A percentile compares a stretch with the other conserved stretches of the same genome.
phyloP scores from a whole-genome alignment of 2,113 vertebrate genomes.

The Formicarius rufipectus region DNA sequence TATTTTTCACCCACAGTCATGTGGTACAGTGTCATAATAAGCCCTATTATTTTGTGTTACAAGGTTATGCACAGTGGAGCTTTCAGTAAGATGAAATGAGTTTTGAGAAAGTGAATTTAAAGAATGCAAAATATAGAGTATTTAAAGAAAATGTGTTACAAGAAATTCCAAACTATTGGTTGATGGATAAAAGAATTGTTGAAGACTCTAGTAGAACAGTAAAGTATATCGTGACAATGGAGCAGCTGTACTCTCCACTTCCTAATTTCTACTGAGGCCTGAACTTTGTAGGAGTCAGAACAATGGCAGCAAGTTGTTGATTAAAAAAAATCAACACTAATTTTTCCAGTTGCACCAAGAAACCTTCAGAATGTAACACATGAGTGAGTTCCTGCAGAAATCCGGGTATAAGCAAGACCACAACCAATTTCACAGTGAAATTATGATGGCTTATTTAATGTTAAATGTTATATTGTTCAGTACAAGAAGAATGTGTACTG shows the following conservation, averaged over 20 bases:
- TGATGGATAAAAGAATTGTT: not conserved
- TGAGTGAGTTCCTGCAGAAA: not conserved
- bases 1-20: not conserved
- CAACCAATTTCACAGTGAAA: not conserved
- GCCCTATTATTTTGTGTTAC: not conserved
- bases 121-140: not conserved
- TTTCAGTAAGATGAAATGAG: not conserved
- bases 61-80: not conserved
- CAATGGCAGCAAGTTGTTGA: not conserved
- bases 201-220: not conserved
- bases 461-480: not conserved
- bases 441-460: not conserved
- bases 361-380: not conserved
- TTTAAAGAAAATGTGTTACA: not conserved
- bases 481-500: not conserved
- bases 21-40: not conserved
- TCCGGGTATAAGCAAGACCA: not conserved
- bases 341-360: not conserved
- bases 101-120: not conserved
- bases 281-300: fast-evolving
- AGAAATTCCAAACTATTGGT: not conserved
- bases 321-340: not conserved
- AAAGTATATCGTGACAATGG: not conserved
- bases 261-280: not conserved
- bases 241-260: not conserved